Evolutionary conservation across 2,113 vertebrate genomes (phyloP), one percentile per base, ranked within the genome.

Genomic region (Hemibagrus wyckioides): DNA sequence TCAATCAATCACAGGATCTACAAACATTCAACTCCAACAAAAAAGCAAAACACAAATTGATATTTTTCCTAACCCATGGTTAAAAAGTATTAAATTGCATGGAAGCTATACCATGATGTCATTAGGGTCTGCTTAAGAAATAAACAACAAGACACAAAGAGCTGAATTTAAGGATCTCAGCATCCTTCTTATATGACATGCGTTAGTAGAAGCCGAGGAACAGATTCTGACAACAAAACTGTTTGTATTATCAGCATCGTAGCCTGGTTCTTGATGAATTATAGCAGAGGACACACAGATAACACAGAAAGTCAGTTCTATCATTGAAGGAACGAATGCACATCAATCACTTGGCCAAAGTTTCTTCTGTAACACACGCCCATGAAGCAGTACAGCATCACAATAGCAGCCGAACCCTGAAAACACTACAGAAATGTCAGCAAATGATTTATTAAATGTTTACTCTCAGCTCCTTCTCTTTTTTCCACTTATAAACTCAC

Each of bases 391-490:
- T 76, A 48, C 23, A 48, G 11, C 73, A 76, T 15, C 23, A 2
- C 41, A 48, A 14, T 76, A 14, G 23, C 25, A 28, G 25, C 25
- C 3, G 25, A 44, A 41, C 73, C 44, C 44, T 1, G 15, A 33
- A 33, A 33, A 56, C 17, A 11, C 11, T 21, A 80, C 2, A 77
- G 28, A 17, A 50, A 76, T 50, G 14, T 76, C 75, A 30, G 48
- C 17, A 33, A 83, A 83, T 83, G 9, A 83, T 67, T 52, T 48
- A 67, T 83, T 50, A 8, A 52, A 67, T 83, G 41, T 67, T 83
- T 63, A 33, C 56, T 33, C 13, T 23, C 23, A 44, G 48, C 15
- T 79, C n/a, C n/a, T 76, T 14, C 14, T 48, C n/a, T 76, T 76
- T 28, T 23, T 39, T 75, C 13, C 4, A 9, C 71, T 75, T 13